Conservation (phyloP, 1,140 invertebrate genomes). For the Macrocentrus cingulum region DNA sequence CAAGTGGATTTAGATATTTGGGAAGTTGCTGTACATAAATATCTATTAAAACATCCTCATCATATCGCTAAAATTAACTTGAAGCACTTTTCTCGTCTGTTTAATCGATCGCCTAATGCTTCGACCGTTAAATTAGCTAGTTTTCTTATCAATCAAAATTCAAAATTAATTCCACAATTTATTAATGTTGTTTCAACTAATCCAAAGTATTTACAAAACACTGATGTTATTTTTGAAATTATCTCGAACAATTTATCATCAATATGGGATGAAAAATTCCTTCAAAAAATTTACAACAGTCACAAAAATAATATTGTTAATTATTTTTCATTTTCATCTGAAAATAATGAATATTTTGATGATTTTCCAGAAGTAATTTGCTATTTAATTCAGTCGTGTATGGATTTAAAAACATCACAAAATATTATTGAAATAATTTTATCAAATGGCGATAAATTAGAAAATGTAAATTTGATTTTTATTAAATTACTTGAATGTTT, state of each 20-base stretch:
- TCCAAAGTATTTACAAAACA: slow-evolving; percentile 33
- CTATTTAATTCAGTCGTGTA: slow-evolving; percentile 43
- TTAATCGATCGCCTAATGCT: slow-evolving; percentile 34
- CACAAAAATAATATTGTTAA: slow-evolving; percentile 39
- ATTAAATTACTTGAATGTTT: slow-evolving; percentile 49
- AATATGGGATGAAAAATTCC: slow-evolving; percentile 43
- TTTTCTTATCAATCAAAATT: slow-evolving; percentile 40
- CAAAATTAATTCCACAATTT: slow-evolving; percentile 36
- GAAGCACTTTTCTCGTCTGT: slow-evolving; percentile 38
- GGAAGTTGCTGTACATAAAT: slow-evolving; percentile 59
- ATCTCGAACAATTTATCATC: slow-evolving; percentile 41
- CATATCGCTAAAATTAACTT: slow-evolving; percentile 54
- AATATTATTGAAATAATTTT: slow-evolving; percentile 40
- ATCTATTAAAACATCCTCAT: slow-evolving; percentile 64
- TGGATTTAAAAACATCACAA: slow-evolving; percentile 40
- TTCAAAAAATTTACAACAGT: slow-evolving; percentile 36
- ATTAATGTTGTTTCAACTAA: slow-evolving; percentile 34
- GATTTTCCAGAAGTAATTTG: slow-evolving; percentile 38
- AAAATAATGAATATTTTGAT: slow-evolving; percentile 41
- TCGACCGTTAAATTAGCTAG: slow-evolving; percentile 38
- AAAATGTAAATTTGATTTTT: slow-evolving; percentile 38
- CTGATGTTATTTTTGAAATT: slow-evolving; percentile 43
- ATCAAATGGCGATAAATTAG: slow-evolving; percentile 48
- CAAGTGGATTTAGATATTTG: slow-evolving; percentile 57
- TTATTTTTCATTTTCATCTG: slow-evolving; percentile 38